Conservation (phyloP, 1,140 invertebrate species). For the Metopolophium dirhodum region DNA sequence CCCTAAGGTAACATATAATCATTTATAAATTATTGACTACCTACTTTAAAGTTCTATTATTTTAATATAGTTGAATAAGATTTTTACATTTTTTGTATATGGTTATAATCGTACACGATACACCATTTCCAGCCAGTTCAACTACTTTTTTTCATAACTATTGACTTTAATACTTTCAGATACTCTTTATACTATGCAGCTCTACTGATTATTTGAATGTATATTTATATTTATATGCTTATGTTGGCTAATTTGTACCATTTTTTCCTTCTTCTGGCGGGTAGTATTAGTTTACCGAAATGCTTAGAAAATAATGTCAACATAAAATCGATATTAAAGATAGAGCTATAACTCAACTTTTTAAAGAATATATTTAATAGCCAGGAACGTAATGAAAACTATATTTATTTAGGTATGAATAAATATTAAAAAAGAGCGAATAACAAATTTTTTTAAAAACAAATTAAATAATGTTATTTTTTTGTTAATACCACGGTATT, state of each 20-base stretch:
- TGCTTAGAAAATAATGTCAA: constrained; percentile 2
- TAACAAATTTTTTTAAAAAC: neutral
- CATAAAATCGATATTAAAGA: constrained; percentile 4
- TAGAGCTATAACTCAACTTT: neutral
- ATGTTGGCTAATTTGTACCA: neutral
- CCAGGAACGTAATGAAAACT: neutral
- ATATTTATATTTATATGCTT: neutral
- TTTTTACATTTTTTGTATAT: neutral
- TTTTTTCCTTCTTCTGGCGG: neutral
- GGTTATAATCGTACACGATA: neutral
- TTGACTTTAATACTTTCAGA: neutral
- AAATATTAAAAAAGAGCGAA: neutral
- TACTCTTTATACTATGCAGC: neutral
- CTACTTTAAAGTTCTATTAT: no score
- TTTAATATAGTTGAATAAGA: no score
- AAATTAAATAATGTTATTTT: no score
- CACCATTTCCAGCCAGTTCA: neutral
- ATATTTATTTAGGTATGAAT: neutral
- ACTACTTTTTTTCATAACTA: neutral
- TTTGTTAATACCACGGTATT: no score
- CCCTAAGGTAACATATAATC: neutral
- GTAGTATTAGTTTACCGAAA: neutral
- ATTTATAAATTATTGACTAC: neutral
- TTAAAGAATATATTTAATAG: neutral
- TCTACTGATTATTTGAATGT: neutral